Evolutionary conservation across 2,113 vertebrate genomes (phyloP), one percentile per base, ranked within the genome.

Genomic region (Dunckerocampus dactyliophorus): DNA sequence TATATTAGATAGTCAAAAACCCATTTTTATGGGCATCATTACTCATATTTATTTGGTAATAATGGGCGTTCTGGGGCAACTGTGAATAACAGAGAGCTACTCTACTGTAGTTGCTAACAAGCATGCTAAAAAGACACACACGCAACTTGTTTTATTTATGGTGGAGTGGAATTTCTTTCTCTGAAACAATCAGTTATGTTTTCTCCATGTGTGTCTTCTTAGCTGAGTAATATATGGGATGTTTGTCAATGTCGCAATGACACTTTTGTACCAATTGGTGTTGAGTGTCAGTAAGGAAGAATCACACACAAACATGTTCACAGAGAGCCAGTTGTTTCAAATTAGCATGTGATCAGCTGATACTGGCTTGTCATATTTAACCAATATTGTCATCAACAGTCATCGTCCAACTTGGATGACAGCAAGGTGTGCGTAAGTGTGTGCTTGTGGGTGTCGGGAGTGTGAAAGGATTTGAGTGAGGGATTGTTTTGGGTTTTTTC

Each of bases 351-450:
- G 66, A 62, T 59, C 47, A 37, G 62, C 59, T 63, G 34, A 47
- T 54, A 63, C 46, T 56, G 52, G 61, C 17, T 51, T 37, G 50
- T 67, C 63, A 67, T 53, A 71, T 54, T 62, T 59, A 19, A 62
- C 48, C 56, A 42, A 63, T 39, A 51, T 51, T 67, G 31, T 61
- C 61, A 57, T 52, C 22, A 17, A 53, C 9, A 62, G 62, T 58
- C 47, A 52, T 58, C 13, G 12, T 14, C 13, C 28, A 62, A 34
- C 54, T 31, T 49, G n/a, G 19, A 34, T 54, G 69, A 47, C 47
- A 57, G n/a, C 9, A 17, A 19, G 28, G 16, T 42, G n/a, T 37
- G 14, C 24, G 50, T 37, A 22, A 42, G 49, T 22, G 14, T 60
- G 7, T 55, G 21, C 3, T 20, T 48, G 42, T 54, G 52, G 34